Conservation (phyloP, 2,888 invertebrate genomes). For the Bombyx huttoni region DNA sequence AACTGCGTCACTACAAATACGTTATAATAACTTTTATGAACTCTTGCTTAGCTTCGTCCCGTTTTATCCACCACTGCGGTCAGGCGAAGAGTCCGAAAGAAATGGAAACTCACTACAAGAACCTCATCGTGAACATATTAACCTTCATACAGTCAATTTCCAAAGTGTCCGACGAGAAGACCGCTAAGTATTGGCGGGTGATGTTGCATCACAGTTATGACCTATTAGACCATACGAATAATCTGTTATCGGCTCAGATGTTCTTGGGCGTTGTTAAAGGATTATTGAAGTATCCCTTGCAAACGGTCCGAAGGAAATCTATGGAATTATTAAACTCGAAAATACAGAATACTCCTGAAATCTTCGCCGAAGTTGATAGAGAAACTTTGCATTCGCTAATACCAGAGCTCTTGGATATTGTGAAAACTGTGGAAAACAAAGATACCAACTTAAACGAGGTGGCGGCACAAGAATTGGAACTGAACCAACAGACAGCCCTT, state of each 20-base stretch:
- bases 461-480: constrained; percentile 72
- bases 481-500: constrained; percentile 86
- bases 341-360: constrained; percentile 77
- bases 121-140: constrained; percentile 78
- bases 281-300: constrained; percentile 78
- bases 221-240: constrained; percentile 84
- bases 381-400: constrained; percentile 72
- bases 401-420: constrained; percentile 73
- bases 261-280: constrained; percentile 85
- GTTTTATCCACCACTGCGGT: constrained; percentile 78
- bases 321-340: constrained; percentile 89
- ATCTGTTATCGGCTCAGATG: constrained; percentile 82
- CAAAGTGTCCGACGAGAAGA: constrained; percentile 73
- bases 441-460: constrained; percentile 32
- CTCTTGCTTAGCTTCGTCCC: constrained; percentile 76
- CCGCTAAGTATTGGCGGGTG: constrained; percentile 86
- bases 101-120: constrained; percentile 77
- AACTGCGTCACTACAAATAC: constrained; percentile 89
- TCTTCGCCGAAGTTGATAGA: constrained; percentile 67
- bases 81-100: constrained; percentile 51
- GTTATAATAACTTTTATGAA: constrained; percentile 81
- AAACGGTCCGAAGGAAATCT: constrained; percentile 82
- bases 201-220: constrained; percentile 85
- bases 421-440: constrained; percentile 62
- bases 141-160: constrained; percentile 78